Conservation (phyloP, 2,888 invertebrate species). For the Ormia ochracea region DNA sequence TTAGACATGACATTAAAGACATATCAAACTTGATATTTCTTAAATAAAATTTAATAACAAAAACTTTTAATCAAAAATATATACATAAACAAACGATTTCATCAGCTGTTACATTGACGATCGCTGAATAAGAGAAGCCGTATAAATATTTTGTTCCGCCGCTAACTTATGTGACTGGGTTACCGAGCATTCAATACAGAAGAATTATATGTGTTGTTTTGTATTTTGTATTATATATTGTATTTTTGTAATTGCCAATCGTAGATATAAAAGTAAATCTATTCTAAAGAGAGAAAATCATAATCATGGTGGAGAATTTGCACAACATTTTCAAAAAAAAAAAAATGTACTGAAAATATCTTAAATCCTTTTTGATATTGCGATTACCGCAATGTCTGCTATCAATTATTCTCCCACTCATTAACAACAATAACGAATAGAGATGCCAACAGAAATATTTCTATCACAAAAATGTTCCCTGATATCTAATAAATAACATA, state of each 20-base stretch:
- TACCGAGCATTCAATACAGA: not conserved
- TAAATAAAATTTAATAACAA: not conserved
- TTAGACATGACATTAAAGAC: conserved; percentile 17
- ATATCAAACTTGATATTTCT: not conserved
- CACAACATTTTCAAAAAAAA: too few relatives aligned
- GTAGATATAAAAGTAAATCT: too few relatives aligned
- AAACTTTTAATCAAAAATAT: not conserved
- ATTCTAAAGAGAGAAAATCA: too few relatives aligned
- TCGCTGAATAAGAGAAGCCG: not conserved
- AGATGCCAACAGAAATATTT: too few relatives aligned
- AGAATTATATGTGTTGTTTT: too few relatives aligned
- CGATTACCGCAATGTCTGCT: not conserved
- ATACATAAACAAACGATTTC: not conserved
- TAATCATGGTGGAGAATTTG: too few relatives aligned
- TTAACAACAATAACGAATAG: too few relatives aligned
- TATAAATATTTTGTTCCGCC: not conserved
- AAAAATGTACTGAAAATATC: too few relatives aligned
- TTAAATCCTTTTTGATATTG: not conserved
- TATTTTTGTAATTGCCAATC: too few relatives aligned
- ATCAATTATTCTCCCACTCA: not conserved
- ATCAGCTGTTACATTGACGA: conserved; percentile 32
- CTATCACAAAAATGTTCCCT: too few relatives aligned
- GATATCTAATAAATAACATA: too few relatives aligned
- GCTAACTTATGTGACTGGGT: not conserved
- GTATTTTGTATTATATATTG: too few relatives aligned